Base-by-base conservation (phyloP, 2,797 vertebrate species). In the Crocodylus rhombifer region DNA sequence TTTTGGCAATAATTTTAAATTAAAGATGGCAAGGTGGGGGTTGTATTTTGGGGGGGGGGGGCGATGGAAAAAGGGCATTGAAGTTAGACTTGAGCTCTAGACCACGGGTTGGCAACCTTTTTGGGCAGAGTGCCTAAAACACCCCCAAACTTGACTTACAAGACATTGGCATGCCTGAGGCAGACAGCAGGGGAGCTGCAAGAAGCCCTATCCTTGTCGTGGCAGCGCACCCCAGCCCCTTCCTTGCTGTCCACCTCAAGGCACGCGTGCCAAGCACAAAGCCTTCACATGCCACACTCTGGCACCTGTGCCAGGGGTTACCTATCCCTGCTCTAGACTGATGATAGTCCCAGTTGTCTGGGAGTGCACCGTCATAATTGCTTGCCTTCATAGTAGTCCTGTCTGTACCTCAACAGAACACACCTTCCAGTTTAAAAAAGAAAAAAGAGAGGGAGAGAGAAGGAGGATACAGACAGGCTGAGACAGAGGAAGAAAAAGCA, bases 401-500 rank as follows among this genome's bases (percentile, higher is more conserved):
- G 18, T 17, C 55, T 71, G 5, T 12, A 6, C 3, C 6, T 80
- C 25, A 28, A 79, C 33, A 55, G 36, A n/a, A 25, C 81, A 26
- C 36, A 14, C 33, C 1, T 2, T 18, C 67, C 79, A 73, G 82
- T 73, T 88, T 56, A 96, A 96, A 95, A 84, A 26, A 67, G 80
- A 86, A 87, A 3, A 11, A n/a, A 62, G 78, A 21, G 64, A 82
- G 62, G n/a, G 21, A 74, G 6, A 10, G 5, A 36, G 61, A 33
- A 33, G 58, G 75, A 18, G 5, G 20, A 51, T 51, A 51, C 42
- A 57, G 51, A 57, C 65, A 21, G 84, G 73, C 82, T 60, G 75
- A 91, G 90, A 26, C 1, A 4, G 84, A 88, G 75, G 92, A 90
- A 91, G 79, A 91, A 92, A 95, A 95, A 94, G 82, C 15, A 12